A percentile compares a stretch with the other conserved stretches of the same genome.
Evolutionary conservation across 2,113 vertebrate species (phyloP).

Genomic region (Crocuta crocuta): DNA sequence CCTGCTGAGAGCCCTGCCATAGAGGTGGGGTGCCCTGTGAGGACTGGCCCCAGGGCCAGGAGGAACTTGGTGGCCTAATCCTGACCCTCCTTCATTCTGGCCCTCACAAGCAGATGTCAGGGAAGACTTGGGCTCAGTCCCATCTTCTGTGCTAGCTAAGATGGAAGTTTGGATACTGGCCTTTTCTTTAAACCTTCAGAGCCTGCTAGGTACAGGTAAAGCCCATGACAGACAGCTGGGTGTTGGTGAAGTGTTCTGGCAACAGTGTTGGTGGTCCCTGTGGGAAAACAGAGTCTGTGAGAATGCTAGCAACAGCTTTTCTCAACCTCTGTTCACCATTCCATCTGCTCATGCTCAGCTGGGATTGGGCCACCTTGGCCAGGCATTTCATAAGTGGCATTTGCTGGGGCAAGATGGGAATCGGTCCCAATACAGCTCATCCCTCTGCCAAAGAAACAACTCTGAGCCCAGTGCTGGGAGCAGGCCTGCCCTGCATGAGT

Average conservation of each 20-base stretch:
- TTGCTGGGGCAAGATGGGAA: not conserved
- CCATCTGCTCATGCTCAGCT: not conserved
- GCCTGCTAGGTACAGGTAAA: not conserved
- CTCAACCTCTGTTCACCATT: not conserved
- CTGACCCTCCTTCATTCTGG: not conserved
- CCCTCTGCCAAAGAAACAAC: not conserved
- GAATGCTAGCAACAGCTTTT: not conserved
- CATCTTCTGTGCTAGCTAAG: not conserved
- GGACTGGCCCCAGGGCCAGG: not conserved
- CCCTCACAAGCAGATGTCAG: not conserved
- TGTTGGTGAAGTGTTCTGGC: not conserved
- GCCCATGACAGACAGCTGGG: not conserved
- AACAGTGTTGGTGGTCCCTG: not conserved
- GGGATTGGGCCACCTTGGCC: not conserved
- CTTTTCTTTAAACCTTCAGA: not conserved
- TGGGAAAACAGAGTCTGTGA: not conserved
- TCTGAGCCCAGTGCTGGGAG: not conserved
- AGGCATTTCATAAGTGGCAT: not conserved
- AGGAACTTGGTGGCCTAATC: not conserved
- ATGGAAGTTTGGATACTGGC: not conserved
- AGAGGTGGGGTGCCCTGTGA: not conserved
- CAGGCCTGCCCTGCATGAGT: not conserved
- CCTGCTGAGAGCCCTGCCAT: not conserved
- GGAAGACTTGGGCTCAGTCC: not conserved
- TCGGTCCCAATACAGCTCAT: not conserved